Conservation (phyloP, 2,888 invertebrate genomes). For the Lasioglossum vierecki region DNA sequence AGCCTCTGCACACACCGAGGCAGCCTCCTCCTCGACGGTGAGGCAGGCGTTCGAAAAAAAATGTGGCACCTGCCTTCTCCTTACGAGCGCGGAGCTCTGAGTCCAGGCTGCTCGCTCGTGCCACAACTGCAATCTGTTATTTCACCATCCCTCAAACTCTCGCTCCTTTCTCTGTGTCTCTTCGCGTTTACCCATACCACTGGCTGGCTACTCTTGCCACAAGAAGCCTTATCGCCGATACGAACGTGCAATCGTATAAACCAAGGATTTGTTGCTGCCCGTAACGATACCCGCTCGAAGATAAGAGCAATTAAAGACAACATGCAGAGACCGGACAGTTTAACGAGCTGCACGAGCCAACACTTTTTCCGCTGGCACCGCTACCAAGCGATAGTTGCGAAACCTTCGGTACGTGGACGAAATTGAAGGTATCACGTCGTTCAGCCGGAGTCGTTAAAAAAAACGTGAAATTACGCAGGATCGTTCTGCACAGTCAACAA, state of each 20-base stretch:
- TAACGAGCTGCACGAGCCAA: constrained; percentile 43
- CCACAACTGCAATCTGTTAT: constrained; percentile 80
- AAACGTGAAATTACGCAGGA: not conserved
- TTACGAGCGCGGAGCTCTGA: constrained; percentile 69
- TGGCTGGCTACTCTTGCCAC: constrained; percentile 16
- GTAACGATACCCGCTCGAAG: constrained; percentile 53
- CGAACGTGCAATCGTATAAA: constrained; percentile 61
- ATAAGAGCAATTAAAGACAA: constrained; percentile 66
- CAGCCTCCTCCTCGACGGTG: constrained; percentile 69
- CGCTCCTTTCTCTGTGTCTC: constrained; percentile 59
- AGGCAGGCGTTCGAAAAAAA: constrained; percentile 73
- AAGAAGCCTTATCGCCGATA: constrained; percentile 61
- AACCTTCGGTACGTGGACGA: not conserved
- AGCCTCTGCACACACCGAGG: constrained; percentile 66
- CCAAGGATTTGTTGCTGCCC: constrained; percentile 53
- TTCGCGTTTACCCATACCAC: constrained; percentile 48
- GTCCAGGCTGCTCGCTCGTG: constrained; percentile 75
- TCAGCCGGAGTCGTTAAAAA: not conserved
- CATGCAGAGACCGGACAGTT: constrained; percentile 43
- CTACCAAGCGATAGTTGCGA: not conserved
- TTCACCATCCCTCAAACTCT: constrained; percentile 66
- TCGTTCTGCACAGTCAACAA: constrained; percentile 2
- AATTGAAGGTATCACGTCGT: constrained; percentile 22
- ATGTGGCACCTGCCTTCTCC: constrained; percentile 80
- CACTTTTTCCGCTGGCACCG: constrained; percentile 28